Base-by-base conservation (phyloP, 2,797 vertebrate genomes). In the Florisuga fusca region DNA sequence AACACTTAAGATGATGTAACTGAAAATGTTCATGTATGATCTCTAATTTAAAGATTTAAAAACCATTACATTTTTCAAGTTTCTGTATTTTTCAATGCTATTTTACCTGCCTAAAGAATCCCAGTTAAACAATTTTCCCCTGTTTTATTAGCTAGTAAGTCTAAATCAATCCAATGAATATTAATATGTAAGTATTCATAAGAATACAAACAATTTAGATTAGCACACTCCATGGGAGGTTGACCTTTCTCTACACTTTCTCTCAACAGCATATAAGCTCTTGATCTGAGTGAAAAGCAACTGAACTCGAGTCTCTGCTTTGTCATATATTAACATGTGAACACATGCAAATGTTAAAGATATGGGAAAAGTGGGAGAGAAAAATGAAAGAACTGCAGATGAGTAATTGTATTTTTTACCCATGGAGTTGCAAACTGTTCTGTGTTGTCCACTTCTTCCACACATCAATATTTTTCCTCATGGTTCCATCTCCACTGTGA, bases 381-480 rank as follows among this genome's bases (percentile, higher is more conserved):
- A 53, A 94, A 80, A 87, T 10, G 4, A 62, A 92, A 46, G 29
- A 79, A 51, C 8, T 8, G 18, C 27, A 87, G 26, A 74, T 54
- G 18, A 14, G 14, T 20, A 87, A 68, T 22, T 69, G 33, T 19
- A 10, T 59, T 38, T 84, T 98, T 98, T 96, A 99, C 99, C 99
- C 99, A 25, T 99, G 99, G 38, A 99, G 98, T 64, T 99, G 99
- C 94, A 99, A 97, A 96, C 99, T 99, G 97, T 99, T 99, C 80
- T 98, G 98, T 10, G 99, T 99, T 10, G 98, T 99, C 99, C 99
- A 99, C 75, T 99, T 99, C 97, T 99, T 99, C 99, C 99, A 99
- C 18, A 99, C 99, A 11, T 99, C 99, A 11, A 99, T 99, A 97
- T 99, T 99, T 93, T 99, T 99, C 90, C 99, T 98, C 98, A 99